Conservation (phyloP, 2,113 vertebrate species). For the Brachyhypopomus gauderio region DNA sequence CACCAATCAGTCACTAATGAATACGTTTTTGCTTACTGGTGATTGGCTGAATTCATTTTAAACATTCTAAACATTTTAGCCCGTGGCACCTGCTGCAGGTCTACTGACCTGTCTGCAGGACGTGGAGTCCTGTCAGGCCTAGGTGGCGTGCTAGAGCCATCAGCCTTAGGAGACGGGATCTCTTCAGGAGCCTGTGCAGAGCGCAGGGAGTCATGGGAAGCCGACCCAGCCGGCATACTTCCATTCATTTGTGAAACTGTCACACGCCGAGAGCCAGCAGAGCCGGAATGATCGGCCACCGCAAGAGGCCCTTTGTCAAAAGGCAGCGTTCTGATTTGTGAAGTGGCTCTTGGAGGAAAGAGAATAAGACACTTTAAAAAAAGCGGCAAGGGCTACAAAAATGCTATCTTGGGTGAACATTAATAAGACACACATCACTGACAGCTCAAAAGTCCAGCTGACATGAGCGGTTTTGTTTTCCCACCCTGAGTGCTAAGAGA, state of each 20-base stretch:
- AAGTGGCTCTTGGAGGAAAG: slow-evolving; percentile 8
- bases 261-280: slow-evolving; percentile 21
- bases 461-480: slow-evolving; percentile 16
- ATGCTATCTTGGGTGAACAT: neutral
- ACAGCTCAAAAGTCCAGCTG: slow-evolving; percentile 11
- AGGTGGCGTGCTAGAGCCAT: neutral
- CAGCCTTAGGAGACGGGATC: neutral
- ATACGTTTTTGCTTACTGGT: neutral
- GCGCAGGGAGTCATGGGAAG: neutral
- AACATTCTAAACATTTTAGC: neutral
- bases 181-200: neutral
- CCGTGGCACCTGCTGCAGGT: neutral
- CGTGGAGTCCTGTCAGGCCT: neutral
- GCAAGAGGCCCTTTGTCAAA: slow-evolving; percentile 19
- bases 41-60: neutral
- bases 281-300: slow-evolving; percentile 13
- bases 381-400: neutral
- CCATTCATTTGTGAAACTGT: slow-evolving; percentile 33
- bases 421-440: slow-evolving; percentile 38
- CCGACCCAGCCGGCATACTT: neutral
- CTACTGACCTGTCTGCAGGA: neutral
- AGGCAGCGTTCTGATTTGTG: neutral
- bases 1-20: neutral
- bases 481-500: neutral
- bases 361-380: neutral